These are phyloP conservation scores for Anodontia alba DNA, from an alignment of 2,888 invertebrate species.

Conservation along the genomic window DNA sequence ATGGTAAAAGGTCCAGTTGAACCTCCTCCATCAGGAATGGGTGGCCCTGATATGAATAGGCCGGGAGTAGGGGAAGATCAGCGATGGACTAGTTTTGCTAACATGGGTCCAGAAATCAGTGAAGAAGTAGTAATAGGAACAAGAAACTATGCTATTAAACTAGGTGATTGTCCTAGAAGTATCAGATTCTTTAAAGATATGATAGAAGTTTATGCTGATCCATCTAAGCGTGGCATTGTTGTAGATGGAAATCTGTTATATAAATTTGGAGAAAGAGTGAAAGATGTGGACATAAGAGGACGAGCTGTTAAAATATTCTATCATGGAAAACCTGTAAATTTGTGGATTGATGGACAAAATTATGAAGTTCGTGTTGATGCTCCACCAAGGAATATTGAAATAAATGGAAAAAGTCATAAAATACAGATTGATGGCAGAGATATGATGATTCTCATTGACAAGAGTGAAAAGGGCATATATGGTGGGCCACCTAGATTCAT, in stretches of 20 bases:
- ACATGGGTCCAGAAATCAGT: conserved; percentile 68
- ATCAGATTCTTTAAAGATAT: conserved; percentile 56
- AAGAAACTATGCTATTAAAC: conserved; percentile 75
- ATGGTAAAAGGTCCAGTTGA: background rate
- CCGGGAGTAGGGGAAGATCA: conserved; percentile 60
- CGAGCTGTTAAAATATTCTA: conserved; percentile 72
- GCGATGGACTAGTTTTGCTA: conserved; percentile 70
- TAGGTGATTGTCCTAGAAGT: conserved; percentile 68
- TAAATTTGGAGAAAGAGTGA: conserved; percentile 78
- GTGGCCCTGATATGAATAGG: background rate
- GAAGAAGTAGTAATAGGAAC: conserved; percentile 81
- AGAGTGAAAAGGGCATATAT: conserved; percentile 89
- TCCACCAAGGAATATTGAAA: conserved; percentile 87
- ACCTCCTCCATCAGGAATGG: background rate
- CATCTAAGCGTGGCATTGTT: conserved; percentile 71
- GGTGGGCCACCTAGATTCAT: conserved; percentile 93
- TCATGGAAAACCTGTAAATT: conserved; percentile 75
- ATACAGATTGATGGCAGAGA: conserved; percentile 93
- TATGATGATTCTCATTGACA: conserved; percentile 92
- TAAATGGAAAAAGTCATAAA: conserved; percentile 92
- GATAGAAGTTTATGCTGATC: conserved; percentile 73
- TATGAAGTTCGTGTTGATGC: conserved; percentile 82
- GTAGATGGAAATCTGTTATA: conserved; percentile 78
- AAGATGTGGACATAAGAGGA: conserved; percentile 72
- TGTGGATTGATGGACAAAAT: conserved; percentile 82